phyloP scores from a whole-genome alignment of 2,888 invertebrate species.

The Tenthredo distinguenda region DNA sequence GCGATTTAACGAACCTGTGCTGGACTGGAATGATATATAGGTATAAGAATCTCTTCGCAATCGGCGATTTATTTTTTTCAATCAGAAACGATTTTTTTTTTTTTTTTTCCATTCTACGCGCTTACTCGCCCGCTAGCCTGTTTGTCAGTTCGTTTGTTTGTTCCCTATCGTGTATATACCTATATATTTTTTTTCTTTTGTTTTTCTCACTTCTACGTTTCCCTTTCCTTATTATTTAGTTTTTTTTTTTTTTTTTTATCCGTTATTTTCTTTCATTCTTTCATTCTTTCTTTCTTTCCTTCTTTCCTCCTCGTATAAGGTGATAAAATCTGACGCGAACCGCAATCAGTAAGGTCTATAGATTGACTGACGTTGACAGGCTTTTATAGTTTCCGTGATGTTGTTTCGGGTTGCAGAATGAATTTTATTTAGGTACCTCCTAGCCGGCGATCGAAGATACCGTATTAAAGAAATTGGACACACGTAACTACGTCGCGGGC shows the following conservation, averaged over 20 bases:
- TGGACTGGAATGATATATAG: too few relatives aligned
- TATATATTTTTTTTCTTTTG: neutral
- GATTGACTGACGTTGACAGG: constrained; percentile 34
- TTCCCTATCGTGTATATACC: neutral
- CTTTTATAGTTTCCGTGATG: constrained; percentile 25
- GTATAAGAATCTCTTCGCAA: too few relatives aligned
- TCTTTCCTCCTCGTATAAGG: neutral
- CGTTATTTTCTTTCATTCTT: neutral
- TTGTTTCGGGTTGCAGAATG: too few relatives aligned
- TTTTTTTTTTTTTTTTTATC: neutral
- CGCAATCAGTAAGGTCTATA: constrained; percentile 33
- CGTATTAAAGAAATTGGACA: too few relatives aligned
- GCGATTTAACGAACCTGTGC: too few relatives aligned
- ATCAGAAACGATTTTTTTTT: neutral
- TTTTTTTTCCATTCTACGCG: neutral
- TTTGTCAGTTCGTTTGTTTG: neutral
- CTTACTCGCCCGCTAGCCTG: neutral
- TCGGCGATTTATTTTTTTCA: neutral
- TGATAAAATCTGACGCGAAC: constrained; percentile 15
- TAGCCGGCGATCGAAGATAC: too few relatives aligned
- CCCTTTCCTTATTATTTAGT: neutral
- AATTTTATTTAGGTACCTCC: too few relatives aligned
- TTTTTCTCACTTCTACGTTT: neutral
- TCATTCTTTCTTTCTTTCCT: neutral
- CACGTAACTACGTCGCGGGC: too few relatives aligned